These are phyloP conservation scores for Chrysolina haemoptera DNA, from an alignment of 2,888 invertebrate species.

Conservation along the genomic window DNA sequence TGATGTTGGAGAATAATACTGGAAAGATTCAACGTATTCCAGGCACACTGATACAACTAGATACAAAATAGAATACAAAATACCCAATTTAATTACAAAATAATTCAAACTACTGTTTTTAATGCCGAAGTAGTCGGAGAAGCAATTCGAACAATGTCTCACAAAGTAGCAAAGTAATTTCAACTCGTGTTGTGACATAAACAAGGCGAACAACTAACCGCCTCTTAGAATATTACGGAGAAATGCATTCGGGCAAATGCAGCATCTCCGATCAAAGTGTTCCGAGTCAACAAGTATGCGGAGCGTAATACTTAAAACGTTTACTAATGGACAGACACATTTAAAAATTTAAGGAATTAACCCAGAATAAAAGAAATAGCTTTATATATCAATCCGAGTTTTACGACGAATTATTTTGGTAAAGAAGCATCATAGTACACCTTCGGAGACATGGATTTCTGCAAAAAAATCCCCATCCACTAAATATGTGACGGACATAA, in stretches of 20 bases:
- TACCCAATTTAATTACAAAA: conserved; percentile 9
- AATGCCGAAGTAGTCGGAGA: not conserved
- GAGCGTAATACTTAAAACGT: not conserved
- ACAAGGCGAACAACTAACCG: conserved; percentile 18
- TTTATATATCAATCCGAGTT: too few relatives aligned
- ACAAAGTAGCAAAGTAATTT: conserved; percentile 20
- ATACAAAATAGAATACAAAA: not conserved
- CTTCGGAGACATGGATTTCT: too few relatives aligned
- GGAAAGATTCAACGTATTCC: too few relatives aligned
- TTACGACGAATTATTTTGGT: too few relatives aligned
- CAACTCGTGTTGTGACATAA: conserved; percentile 11
- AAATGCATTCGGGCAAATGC: conserved; percentile 4
- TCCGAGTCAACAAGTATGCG: not conserved
- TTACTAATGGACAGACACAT: not conserved
- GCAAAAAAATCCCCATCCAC: too few relatives aligned
- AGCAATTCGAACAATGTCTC: conserved; percentile 5
- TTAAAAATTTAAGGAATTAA: not conserved
- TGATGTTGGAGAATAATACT: too few relatives aligned
- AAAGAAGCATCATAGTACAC: too few relatives aligned
- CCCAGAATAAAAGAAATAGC: too few relatives aligned
- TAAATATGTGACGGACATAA: too few relatives aligned
- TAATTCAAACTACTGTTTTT: not conserved
- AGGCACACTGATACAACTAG: not conserved
- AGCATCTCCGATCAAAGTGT: not conserved
- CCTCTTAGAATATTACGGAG: conserved; percentile 28